Evolutionary conservation across 1,140 invertebrate species (phyloP), one percentile per base, ranked within the genome.

Genomic region (Lepidotrigona ventralis): DNA sequence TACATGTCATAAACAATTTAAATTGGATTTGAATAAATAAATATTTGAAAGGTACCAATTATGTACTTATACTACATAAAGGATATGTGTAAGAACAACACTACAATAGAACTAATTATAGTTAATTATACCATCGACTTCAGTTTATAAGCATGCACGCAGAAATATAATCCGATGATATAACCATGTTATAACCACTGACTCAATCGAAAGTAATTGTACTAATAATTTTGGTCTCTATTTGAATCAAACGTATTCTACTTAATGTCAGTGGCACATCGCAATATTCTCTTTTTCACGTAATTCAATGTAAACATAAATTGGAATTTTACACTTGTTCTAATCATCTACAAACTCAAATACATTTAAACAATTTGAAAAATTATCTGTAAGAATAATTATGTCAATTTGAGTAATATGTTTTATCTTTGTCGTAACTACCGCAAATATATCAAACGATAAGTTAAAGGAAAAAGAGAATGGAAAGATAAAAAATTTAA

Each of bases 91-190:
- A 68, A 33, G 29, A n/a, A 68, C 51, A 69, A 83, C 68, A 74
- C 58, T 85, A 91, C 85, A 90, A 89, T 90, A 84, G 79, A 86
- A 83, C 73, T 89, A 91, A 90, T 91, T 90, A 89, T 87, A 85
- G 86, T 90, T 85, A 89, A 90, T 90, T 91, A 29, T 12, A 70
- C 11, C 26, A 71, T 84, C n/a, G 12, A 54, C 26, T 70, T 73
- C 26, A 26, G 14, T 51, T 64, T 71, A 39, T 46, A 12, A 70
- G 12, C 23, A 17, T 21, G 21, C 23, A 70, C 15, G 4, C 39
- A n/a, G 14, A 46, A 23, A 71, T 71, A 71, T 23, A 70, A 70
- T 68, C 2, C 21, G 21, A 39, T 39, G 21, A 69, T 71, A 26
- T 26, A 26, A 53, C 23, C 9, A 51, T 51, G 19, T 51, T 53